These are phyloP conservation scores for Hoplostethus mediterraneus DNA, from an alignment of 2,797 vertebrate species.

Conservation along the genomic window DNA sequence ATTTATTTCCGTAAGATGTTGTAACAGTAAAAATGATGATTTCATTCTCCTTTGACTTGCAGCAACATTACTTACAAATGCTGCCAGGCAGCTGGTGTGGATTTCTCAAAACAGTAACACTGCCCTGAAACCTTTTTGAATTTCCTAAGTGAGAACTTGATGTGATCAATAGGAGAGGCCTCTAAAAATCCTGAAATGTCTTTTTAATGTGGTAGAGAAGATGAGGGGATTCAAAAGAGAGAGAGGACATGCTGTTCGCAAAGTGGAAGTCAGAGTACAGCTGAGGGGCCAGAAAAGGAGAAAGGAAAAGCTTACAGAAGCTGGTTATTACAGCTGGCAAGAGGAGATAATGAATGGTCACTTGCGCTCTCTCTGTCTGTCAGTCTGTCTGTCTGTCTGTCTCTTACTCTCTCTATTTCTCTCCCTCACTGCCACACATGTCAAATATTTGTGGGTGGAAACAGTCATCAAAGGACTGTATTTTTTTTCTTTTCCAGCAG, in stretches of 20 bases:
- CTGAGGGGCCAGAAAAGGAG: conserved; percentile 47
- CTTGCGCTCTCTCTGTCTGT: conserved; percentile 6
- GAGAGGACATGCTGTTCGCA: conserved; percentile 29
- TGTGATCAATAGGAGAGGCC: conserved; percentile 22
- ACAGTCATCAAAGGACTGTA: conserved; percentile 39
- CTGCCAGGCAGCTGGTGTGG: neutral
- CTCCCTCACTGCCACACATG: conserved; percentile 50
- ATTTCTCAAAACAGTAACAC: conserved; percentile 16
- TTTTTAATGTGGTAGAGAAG: conserved; percentile 16
- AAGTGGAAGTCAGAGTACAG: conserved; percentile 43
- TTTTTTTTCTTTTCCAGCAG: conserved; percentile 48
- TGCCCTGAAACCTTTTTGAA: conserved; percentile 2
- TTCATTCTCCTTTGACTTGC: neutral
- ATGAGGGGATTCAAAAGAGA: neutral
- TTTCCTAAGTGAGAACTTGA: conserved; percentile 5
- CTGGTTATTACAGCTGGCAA: conserved; percentile 73
- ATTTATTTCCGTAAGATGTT: too few relatives aligned
- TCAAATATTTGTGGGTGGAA: conserved; percentile 77
- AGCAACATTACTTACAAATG: neutral
- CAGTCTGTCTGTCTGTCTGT: neutral
- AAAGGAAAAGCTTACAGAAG: conserved; percentile 50
- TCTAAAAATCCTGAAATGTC: conserved; percentile 14
- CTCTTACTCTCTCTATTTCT: conserved; percentile 13
- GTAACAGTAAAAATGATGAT: too few relatives aligned
- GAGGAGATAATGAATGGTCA: conserved; percentile 66